A percentile compares a stretch with the other conserved stretches of the same genome.
Evolutionary conservation across 2,113 vertebrate genomes (phyloP).

Genomic region (Ondatra zibethicus): DNA sequence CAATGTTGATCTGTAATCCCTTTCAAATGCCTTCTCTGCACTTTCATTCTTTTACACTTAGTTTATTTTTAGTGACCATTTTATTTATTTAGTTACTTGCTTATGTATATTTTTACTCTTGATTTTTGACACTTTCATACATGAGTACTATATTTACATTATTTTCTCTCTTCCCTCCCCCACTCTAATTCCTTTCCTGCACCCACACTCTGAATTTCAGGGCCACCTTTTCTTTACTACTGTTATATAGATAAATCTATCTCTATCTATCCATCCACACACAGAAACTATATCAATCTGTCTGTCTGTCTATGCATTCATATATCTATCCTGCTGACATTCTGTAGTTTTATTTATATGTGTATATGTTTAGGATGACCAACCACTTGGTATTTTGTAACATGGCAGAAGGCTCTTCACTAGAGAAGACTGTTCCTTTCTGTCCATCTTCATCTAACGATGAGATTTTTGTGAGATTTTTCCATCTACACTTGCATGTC

Average conservation of each 20-base stretch:
- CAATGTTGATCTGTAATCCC: neutral
- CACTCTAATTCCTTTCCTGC: neutral
- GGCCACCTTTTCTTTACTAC: neutral
- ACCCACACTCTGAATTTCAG: neutral
- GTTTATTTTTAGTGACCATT: neutral
- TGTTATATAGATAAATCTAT: neutral
- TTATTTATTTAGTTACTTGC: neutral
- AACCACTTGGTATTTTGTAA: neutral
- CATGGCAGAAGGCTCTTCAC: neutral
- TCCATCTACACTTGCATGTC: neutral
- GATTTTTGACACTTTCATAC: neutral
- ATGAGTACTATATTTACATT: neutral
- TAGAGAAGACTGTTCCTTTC: neutral
- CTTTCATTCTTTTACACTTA: neutral
- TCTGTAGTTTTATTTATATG: too few relatives aligned
- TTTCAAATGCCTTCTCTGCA: neutral
- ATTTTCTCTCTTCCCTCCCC: neutral
- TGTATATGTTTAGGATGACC: neutral
- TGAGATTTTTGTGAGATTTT: neutral
- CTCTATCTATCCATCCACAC: neutral
- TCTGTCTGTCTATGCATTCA: neutral
- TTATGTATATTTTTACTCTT: neutral
- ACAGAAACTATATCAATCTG: neutral
- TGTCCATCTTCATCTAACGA: neutral
- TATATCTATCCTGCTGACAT: too few relatives aligned